Evolutionary conservation across 1,140 invertebrate genomes (phyloP).

Genomic region (Rhyzopertha dominica): DNA sequence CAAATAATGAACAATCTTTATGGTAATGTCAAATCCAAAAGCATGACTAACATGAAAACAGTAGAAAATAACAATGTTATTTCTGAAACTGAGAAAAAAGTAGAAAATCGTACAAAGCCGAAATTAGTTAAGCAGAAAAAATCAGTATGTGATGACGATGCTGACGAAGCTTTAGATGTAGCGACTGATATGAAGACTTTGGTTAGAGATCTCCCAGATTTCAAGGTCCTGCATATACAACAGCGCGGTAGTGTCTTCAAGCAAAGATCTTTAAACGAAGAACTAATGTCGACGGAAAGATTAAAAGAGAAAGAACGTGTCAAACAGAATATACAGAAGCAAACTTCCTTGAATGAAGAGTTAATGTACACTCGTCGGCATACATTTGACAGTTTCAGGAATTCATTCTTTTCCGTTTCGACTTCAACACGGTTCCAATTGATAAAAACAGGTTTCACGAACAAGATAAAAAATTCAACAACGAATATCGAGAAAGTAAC

Average conservation of each 20-base stretch:
- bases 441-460: conserved; percentile 68
- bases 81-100: conserved; percentile 1
- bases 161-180: conserved; percentile 58
- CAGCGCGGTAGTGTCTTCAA: conserved; percentile 66
- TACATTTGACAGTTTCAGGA: conserved; percentile 66
- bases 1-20: conserved; percentile 47
- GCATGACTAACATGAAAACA: conserved; percentile 73
- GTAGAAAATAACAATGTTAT: conserved; percentile 63
- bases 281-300: conserved; percentile 78
- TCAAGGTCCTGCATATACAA: no score
- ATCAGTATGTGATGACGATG: conserved; percentile 56
- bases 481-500: conserved; percentile 76
- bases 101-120: conserved; percentile 53
- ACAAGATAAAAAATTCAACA: conserved; percentile 72
- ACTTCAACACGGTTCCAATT: conserved; percentile 76
- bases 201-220: conserved; percentile 56
- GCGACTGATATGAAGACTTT: conserved; percentile 59
- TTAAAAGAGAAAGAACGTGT: conserved; percentile 76
- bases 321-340: conserved; percentile 81
- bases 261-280: conserved; percentile 84
- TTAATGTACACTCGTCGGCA: conserved; percentile 66
- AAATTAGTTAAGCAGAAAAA: conserved; percentile 76
- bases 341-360: conserved; percentile 82
- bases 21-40: conserved; percentile 68
- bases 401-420: conserved; percentile 65